Evolutionary conservation across 2,113 vertebrate genomes (phyloP).

Genomic region (Hemibagrus wyckioides): DNA sequence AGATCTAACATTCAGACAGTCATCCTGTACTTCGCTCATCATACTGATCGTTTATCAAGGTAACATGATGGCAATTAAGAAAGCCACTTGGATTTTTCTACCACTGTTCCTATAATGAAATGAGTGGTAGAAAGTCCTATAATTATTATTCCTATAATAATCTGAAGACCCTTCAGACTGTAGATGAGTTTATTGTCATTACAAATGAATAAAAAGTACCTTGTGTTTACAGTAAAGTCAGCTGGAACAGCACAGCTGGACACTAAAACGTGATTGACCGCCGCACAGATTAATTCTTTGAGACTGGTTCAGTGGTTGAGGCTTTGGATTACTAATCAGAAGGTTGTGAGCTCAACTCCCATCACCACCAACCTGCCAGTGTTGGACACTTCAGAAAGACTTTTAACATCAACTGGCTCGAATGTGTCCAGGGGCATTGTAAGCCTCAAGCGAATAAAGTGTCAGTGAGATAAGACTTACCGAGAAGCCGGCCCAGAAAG

Average conservation of each 20-base stretch:
- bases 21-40: background rate
- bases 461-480: slow-evolving; percentile 73
- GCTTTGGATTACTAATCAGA: background rate
- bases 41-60: background rate
- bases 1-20: background rate
- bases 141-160: no score
- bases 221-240: no score
- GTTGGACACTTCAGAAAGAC: background rate
- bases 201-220: background rate
- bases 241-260: background rate
- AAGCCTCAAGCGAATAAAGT: background rate
- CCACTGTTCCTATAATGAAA: background rate
- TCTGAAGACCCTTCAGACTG: background rate
- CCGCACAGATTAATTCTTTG: background rate
- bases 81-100: background rate
- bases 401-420: background rate
- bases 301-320: background rate
- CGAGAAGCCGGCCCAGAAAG: slow-evolving; percentile 98
- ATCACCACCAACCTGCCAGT: background rate
- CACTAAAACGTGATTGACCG: background rate
- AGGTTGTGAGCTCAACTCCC: background rate
- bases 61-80: background rate
- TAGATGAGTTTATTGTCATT: background rate
- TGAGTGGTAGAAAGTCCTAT: no score
- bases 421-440: background rate